Percentiles rank a stretch among this genome's conserved stretches.
Conservation (phyloP, 2,888 invertebrate species). For the Drosophila infuscata region DNA sequence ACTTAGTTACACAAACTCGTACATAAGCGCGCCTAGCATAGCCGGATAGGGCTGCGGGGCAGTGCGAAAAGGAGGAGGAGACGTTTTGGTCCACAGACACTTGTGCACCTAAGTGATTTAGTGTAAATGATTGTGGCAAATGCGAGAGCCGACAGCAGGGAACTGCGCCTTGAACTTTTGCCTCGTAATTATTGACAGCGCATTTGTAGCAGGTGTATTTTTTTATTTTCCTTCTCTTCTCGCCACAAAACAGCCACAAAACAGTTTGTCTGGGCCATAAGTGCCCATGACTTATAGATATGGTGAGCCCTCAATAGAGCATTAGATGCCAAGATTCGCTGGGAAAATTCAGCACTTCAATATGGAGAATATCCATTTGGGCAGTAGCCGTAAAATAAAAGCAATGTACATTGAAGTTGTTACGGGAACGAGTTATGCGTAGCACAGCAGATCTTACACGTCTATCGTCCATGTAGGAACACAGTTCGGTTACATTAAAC, state of each 20-base stretch:
- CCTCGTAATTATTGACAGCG: conserved; percentile 73
- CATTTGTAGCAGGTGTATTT: conserved; percentile 64
- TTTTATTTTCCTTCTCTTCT: not conserved
- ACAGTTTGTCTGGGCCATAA: conserved; percentile 29
- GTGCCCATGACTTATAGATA: conserved; percentile 39
- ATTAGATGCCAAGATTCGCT: conserved; percentile 22
- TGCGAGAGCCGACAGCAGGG: conserved; percentile 33
- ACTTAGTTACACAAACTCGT: conserved; percentile 29
- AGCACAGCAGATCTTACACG: conserved; percentile 27
- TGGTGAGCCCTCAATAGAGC: conserved; percentile 37
- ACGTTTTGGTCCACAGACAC: conserved; percentile 52
- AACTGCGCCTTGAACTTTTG: conserved; percentile 41
- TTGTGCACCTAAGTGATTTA: conserved; percentile 80
- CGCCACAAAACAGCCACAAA: not conserved
- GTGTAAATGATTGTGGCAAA: conserved; percentile 80
- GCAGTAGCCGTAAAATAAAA: conserved; percentile 10
- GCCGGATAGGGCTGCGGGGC: conserved; percentile 36
- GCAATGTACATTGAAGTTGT: conserved; percentile 27
- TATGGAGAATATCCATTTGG: not conserved
- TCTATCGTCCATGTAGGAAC: no score
- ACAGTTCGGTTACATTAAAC: conserved; percentile 35
- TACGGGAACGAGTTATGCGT: conserved; percentile 49
- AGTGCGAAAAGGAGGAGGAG: not conserved
- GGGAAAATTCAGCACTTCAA: conserved; percentile 11
- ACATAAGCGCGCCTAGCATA: conserved; percentile 24